Base-by-base conservation (phyloP, 2,888 invertebrate genomes). In the Creontiades dilutus region DNA sequence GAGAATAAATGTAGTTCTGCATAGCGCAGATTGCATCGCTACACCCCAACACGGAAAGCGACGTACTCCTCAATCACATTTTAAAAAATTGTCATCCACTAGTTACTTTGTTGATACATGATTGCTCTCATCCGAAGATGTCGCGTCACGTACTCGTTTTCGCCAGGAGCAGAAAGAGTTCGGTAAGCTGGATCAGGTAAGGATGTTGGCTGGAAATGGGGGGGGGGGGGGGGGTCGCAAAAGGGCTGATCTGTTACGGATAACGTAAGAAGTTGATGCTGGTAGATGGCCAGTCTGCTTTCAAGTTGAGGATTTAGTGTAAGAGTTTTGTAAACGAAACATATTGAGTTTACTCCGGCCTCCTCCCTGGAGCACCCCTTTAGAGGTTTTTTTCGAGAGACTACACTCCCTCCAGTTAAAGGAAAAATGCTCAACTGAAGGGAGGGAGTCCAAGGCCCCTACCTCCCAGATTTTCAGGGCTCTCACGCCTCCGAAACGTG, bases 401-500 rank as follows among this genome's bases (percentile, higher is more conserved):
- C 82, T 82, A 82, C 52, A 52, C 82, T 48, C 47, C 16, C 52
- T 52, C 52, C 52, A 52, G 5, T 52, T 52, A 52, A 13, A 2
- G 1, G 52, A 2, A 14, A 7, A 11, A 52, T 52, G 3, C 14
- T 14, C 37, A 37, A 37, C 52, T 2, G 52, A 52, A 7, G 52
- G 52, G 52, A 52, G 52, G 11, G 76, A 28, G 28, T 28, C 76
- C 76, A 37, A 76, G 76, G 76, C 76, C 28, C 76, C 48, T 81
- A 81, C 81, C 4, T n/a, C 2, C 47, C 47, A 11, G 28, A 12
- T 4, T 76, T 81, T 81, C 48, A 46, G 81, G 81, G 81, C 81
- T 81, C 81, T n/a, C 81, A 81, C 48, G 81, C 48, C 81, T 81
- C 81, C 81, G 81, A 81, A 47, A 47, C 81, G 48, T 81, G 47